These are phyloP conservation scores for Serilophus lunatus DNA, from an alignment of 2,113 vertebrate genomes.

Conservation along the genomic window DNA sequence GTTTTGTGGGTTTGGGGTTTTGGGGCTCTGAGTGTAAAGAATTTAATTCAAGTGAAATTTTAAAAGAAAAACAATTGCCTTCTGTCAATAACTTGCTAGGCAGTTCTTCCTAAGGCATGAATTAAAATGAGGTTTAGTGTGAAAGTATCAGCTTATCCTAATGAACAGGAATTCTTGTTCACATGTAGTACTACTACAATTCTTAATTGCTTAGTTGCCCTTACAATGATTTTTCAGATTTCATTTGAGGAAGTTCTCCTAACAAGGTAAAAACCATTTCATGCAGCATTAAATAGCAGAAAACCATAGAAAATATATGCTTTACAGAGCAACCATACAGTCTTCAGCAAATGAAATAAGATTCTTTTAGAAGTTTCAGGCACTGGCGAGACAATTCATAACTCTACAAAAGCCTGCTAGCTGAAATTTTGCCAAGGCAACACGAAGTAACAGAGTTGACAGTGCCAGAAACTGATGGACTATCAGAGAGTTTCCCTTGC, in stretches of 20 bases:
- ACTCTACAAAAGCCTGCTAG: neutral
- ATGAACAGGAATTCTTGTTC: neutral
- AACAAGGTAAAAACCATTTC: neutral
- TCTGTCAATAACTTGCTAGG: neutral
- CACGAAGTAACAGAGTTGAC: neutral
- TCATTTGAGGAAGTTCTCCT: neutral
- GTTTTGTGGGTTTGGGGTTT: neutral
- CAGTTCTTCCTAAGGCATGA: neutral
- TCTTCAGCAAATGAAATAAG: neutral
- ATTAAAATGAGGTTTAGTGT: neutral
- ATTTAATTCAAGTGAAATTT: neutral
- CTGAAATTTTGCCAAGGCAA: neutral
- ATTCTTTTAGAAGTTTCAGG: neutral
- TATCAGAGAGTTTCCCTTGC: neutral
- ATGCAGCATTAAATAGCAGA: neutral
- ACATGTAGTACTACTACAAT: neutral
- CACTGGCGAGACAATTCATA: neutral
- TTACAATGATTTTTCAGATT: neutral
- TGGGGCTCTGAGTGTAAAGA: neutral
- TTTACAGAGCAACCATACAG: neutral
- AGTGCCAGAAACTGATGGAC: neutral
- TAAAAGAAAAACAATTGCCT: neutral
- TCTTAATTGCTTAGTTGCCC: neutral
- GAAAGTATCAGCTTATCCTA: neutral
- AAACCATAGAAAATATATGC: neutral